A percentile compares a stretch with the other conserved stretches of the same genome.
Conservation (phyloP, 35 echinoderm and acorn worm species). For the Stichopus chloronotus region DNA sequence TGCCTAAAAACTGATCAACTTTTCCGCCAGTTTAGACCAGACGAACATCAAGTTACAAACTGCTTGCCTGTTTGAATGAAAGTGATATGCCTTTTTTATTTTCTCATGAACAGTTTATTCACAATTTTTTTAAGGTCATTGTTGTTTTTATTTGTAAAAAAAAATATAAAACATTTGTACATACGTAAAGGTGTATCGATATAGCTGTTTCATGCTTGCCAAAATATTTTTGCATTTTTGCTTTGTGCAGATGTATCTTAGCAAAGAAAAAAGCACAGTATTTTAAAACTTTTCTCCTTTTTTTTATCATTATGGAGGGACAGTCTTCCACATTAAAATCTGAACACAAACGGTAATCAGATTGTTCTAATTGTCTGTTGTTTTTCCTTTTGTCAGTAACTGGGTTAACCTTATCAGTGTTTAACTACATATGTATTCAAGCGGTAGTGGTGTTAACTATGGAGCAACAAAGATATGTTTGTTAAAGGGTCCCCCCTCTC, state of each 20-base stretch:
- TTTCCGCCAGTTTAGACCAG: not conserved
- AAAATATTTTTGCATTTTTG: conserved; percentile 7
- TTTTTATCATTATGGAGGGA: not conserved
- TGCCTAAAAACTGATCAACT: too few relatives aligned
- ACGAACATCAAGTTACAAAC: not conserved
- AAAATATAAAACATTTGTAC: not conserved
- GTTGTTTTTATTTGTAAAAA: not conserved
- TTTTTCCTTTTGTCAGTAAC: not conserved
- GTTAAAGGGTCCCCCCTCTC: too few relatives aligned
- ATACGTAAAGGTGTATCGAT: not conserved
- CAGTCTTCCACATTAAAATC: not conserved
- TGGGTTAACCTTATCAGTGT: too few relatives aligned
- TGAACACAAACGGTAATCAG: not conserved
- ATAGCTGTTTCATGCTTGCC: not conserved
- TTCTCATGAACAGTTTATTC: not conserved
- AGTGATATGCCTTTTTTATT: not conserved
- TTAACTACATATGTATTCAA: too few relatives aligned
- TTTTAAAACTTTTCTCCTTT: not conserved
- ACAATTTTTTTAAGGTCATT: not conserved
- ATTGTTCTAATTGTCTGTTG: not conserved
- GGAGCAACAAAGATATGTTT: too few relatives aligned
- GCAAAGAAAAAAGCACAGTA: not conserved
- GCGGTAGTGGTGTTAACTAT: too few relatives aligned
- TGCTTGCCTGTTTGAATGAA: not conserved
- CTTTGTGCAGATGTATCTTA: not conserved